Conservation (phyloP, 2,797 vertebrate species). For the Arvicola amphibius region DNA sequence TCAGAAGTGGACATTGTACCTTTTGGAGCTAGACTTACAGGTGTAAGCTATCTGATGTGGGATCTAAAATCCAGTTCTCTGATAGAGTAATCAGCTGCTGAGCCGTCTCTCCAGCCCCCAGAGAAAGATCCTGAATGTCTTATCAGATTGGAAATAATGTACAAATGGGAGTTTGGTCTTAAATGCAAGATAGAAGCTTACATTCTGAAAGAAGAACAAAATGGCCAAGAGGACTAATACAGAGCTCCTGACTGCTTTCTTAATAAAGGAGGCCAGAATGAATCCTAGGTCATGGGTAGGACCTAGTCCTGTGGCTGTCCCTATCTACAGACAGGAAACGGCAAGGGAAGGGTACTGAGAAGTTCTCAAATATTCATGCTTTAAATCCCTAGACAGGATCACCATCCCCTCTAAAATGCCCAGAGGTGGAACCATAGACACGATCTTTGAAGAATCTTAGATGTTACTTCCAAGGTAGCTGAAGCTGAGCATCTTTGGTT, state of each 20-base stretch:
- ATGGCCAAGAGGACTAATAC: neutral
- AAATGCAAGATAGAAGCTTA: neutral
- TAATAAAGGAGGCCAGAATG: neutral
- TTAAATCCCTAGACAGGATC: neutral
- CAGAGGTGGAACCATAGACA: neutral
- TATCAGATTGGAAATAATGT: neutral
- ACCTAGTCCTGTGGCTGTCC: neutral
- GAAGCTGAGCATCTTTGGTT: neutral
- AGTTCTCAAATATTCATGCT: neutral
- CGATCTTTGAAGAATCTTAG: neutral
- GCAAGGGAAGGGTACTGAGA: neutral
- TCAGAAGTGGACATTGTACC: neutral
- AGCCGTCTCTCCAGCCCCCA: neutral
- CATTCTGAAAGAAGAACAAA: conserved; percentile 36
- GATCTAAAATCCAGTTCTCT: neutral
- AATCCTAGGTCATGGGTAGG: neutral
- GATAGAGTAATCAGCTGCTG: neutral
- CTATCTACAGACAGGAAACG: accelerated
- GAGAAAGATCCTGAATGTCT: neutral
- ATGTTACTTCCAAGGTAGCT: neutral
- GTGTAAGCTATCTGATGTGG: neutral
- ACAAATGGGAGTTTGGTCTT: neutral
- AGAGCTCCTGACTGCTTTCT: neutral
- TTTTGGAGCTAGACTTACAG: neutral
- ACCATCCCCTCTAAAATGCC: neutral